Evolutionary conservation across 2,113 vertebrate species (phyloP).

Genomic region (Malurus cyaneus): DNA sequence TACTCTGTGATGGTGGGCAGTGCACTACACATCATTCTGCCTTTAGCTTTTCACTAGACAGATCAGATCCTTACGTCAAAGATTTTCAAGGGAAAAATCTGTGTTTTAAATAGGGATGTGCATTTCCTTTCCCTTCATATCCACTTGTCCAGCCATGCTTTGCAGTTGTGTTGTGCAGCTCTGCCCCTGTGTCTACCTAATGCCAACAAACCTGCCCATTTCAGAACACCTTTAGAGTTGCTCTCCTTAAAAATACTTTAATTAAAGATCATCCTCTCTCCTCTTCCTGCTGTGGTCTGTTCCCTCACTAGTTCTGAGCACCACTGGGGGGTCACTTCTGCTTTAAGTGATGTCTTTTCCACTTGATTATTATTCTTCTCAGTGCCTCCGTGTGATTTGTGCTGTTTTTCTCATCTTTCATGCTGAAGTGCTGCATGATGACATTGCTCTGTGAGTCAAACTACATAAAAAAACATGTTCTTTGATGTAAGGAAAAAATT

Average conservation of each 20-base stretch:
- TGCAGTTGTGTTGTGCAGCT: background rate
- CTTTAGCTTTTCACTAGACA: background rate
- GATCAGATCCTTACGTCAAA: background rate
- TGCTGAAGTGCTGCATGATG: conserved; percentile 22
- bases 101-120: background rate
- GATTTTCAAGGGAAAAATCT: background rate
- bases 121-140: background rate
- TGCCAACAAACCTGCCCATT: background rate
- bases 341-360: background rate
- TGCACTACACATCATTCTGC: too few relatives aligned
- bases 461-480: conserved; percentile 7
- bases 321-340: background rate
- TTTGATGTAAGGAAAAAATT: conserved; percentile 52
- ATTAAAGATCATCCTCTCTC: background rate
- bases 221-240: background rate
- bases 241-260: background rate
- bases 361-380: background rate
- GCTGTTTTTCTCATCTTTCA: background rate
- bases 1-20: background rate
- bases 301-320: background rate
- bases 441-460: conserved; percentile 2
- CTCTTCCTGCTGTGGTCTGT: background rate
- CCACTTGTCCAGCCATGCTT: background rate
- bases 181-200: background rate
- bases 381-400: background rate